Evolutionary conservation across 2,888 invertebrate genomes (phyloP).

Genomic region (Temnothorax ravouxi): DNA sequence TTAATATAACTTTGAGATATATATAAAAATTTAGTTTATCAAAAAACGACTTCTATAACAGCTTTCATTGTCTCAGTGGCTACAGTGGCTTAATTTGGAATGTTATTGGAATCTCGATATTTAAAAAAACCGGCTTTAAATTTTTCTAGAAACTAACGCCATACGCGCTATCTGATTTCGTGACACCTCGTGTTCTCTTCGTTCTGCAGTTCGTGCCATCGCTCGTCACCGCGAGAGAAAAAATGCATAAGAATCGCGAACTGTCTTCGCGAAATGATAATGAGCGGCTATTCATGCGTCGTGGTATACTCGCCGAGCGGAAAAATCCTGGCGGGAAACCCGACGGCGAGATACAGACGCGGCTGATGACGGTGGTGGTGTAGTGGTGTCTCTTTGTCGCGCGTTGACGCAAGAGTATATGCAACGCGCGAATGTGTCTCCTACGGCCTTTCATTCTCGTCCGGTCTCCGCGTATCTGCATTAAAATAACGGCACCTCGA

Average conservation of each 20-base stretch:
- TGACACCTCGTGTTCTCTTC: background rate
- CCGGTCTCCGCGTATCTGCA: conserved; percentile 75
- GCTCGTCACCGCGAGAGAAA: background rate
- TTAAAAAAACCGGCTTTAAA: background rate
- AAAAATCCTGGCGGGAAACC: conserved; percentile 28
- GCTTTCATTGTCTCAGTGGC: background rate
- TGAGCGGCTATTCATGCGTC: conserved; percentile 43
- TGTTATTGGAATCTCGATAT: background rate
- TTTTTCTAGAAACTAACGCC: background rate
- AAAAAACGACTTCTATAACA: background rate
- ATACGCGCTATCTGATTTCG: background rate
- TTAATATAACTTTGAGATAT: background rate
- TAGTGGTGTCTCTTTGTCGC: conserved; percentile 55
- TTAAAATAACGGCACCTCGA: conserved; percentile 77
- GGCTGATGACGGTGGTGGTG: background rate
- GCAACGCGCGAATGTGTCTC: conserved; percentile 71
- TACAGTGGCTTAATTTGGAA: background rate
- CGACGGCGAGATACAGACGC: conserved; percentile 8
- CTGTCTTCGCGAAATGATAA: conserved; percentile 40
- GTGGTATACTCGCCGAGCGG: conserved; percentile 27
- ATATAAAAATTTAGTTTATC: background rate
- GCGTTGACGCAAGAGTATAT: conserved; percentile 34
- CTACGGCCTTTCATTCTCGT: conserved; percentile 77
- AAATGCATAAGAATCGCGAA: conserved; percentile 13
- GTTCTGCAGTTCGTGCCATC: background rate